A percentile compares a stretch with the other conserved stretches of the same genome.
phyloP scores from a whole-genome alignment of 1,140 invertebrate genomes.

The Steinernema feltiae region DNA sequence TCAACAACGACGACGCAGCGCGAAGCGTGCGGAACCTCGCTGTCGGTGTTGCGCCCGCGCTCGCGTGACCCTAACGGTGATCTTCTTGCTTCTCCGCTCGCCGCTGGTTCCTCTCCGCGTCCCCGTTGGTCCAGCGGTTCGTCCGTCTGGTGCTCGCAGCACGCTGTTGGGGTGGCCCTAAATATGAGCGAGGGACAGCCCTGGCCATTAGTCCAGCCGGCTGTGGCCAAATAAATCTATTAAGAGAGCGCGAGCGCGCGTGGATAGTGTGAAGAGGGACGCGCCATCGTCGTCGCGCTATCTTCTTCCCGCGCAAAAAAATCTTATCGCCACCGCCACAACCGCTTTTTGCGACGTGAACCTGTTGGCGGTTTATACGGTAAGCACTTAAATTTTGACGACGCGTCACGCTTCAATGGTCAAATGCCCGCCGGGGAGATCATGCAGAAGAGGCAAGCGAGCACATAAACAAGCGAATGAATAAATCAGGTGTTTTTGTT shows the following conservation, averaged over 20 bases:
- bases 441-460: not conserved
- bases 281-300: too few relatives aligned
- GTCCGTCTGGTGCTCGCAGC: not conserved
- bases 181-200: too few relatives aligned
- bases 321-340: not conserved
- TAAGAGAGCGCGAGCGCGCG: not conserved
- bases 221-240: not conserved
- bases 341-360: too few relatives aligned
- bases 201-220: too few relatives aligned
- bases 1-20: not conserved
- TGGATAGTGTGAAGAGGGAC: not conserved
- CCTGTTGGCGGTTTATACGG: not conserved
- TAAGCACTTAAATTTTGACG: not conserved
- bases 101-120: not conserved
- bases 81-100: not conserved
- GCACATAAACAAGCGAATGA: not conserved
- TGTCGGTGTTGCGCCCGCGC: not conserved
- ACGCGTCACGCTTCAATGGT: too few relatives aligned
- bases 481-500: conserved; percentile 12
- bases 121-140: not conserved
- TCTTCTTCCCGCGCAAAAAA: not conserved
- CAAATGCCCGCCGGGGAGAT: too few relatives aligned
- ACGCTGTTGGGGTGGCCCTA: too few relatives aligned
- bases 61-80: not conserved
- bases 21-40: not conserved